Evolutionary conservation across 2,797 vertebrate genomes (phyloP), one percentile per base, ranked within the genome.

Genomic region (Ataeniobius toweri): DNA sequence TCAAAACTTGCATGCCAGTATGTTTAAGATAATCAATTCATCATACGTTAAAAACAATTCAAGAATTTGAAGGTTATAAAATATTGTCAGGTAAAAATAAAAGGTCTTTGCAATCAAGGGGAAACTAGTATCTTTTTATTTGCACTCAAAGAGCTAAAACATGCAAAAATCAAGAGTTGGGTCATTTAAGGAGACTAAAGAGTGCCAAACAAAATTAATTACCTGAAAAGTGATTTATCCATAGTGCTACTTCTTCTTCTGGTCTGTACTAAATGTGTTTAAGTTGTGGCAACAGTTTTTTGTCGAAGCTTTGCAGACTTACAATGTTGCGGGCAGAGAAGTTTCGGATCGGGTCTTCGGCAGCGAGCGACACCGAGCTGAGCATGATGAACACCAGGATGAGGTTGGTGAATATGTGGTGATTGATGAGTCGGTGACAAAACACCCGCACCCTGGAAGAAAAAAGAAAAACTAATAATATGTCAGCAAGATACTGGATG

Each of bases 321-420:
- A 99, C 98, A 56, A 97, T 98, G 91, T 99, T 99, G 88, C 98
- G 95, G 90, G 97, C 97, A 13, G 98, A 99, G 86, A 97, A 96
- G 93, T 97, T 99, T 83, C 98, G 96, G 91, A 99, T 99, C 3
- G 98, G 98, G 91, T 99, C 98, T 91, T 99, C 98, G 0, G 98
- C 98, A 6, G 98, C 98, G 1, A 99, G 96, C 5, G 98, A 99
- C 18, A 96, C 97, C 0, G 98, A 99, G 95, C 98, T 99, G 88
- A 99, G 96, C 98, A 99, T 99, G 95, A 99, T 99, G 96, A 99
- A 99, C 78, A 98, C 97, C 28, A 99, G 96, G 94, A 99, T 99
- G 89, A 99, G 97, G 94, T 99, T 99, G 91, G 98, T 99, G 92
- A 99, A 99, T 86, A 99, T 95, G 90, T 99, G 98, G 81, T 99